Evolutionary conservation across 2,888 invertebrate species (phyloP).

Genomic region (Agonopterix heracliana): DNA sequence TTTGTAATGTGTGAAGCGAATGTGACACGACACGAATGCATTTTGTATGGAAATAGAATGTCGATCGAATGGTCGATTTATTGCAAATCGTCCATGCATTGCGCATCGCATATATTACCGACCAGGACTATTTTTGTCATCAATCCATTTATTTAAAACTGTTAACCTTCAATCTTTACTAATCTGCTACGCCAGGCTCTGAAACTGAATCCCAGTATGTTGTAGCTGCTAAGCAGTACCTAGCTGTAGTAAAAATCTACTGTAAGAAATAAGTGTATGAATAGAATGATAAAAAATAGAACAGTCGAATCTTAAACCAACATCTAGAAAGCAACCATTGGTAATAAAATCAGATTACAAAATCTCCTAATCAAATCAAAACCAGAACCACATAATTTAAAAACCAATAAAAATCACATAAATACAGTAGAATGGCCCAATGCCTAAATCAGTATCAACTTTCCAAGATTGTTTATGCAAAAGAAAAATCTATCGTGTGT

Average conservation of each 20-base stretch:
- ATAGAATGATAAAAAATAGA: no score
- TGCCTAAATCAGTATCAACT: constrained; percentile 4
- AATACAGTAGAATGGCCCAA: constrained; percentile 2
- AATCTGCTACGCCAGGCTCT: no score
- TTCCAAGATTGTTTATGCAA: constrained; percentile 4
- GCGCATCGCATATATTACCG: background rate
- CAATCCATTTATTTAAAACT: no score
- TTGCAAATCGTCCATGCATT: background rate
- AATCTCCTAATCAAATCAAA: constrained; percentile 1
- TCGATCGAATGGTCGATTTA: background rate
- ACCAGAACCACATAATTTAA: constrained; percentile 1
- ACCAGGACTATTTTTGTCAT: no score
- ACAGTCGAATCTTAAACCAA: no score
- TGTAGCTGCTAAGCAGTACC: no score
- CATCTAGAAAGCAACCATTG: no score
- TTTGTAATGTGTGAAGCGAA: background rate
- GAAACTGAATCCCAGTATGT: no score
- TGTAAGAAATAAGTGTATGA: no score
- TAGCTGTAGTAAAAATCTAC: no score
- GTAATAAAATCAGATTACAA: no score
- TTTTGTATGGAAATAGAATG: background rate
- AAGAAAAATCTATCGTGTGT: constrained; percentile 6
- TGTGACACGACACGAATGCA: background rate
- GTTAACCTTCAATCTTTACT: no score
- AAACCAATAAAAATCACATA: constrained; percentile 9